phyloP scores from a whole-genome alignment of 35 echinoderm and acorn worm genomes.

The Lytechinus pictus region DNA sequence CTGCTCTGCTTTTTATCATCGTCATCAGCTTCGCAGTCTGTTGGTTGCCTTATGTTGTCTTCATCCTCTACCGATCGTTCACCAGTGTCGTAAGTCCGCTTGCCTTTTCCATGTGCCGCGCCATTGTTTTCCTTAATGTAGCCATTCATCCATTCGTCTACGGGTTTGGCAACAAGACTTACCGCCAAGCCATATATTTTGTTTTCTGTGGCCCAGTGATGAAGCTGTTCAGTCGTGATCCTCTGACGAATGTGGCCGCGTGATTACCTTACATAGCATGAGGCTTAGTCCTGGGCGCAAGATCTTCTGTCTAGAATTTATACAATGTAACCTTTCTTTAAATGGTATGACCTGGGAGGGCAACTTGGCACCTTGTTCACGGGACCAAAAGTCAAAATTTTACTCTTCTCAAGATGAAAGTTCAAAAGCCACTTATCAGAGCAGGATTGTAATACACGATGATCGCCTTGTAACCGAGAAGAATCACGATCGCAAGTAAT shows the following conservation, averaged over 20 bases:
- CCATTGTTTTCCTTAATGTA: not conserved
- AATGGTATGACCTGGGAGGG: too few species aligned
- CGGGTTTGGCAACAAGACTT: constrained; percentile 16
- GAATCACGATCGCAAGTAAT: too few species aligned
- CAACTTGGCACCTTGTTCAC: too few species aligned
- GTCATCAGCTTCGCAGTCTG: constrained; percentile 7
- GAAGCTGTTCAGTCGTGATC: not conserved
- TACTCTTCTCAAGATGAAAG: too few species aligned
- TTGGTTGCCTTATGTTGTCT: not conserved
- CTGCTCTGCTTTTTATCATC: not conserved
- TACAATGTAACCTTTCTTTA: too few species aligned
- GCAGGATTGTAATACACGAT: too few species aligned
- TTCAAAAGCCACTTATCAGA: too few species aligned
- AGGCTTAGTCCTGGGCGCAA: too few species aligned
- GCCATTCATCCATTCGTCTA: not conserved
- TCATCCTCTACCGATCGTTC: not conserved
- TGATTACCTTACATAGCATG: not conserved
- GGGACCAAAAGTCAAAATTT: too few species aligned
- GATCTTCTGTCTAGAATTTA: too few species aligned
- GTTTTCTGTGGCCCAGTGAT: not conserved
- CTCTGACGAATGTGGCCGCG: not conserved
- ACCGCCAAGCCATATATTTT: not conserved
- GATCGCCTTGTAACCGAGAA: too few species aligned
- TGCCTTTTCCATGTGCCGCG: not conserved
- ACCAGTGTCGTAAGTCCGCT: not conserved